Base-by-base conservation (phyloP, 2,797 vertebrate species). In the Balearica regulorum region DNA sequence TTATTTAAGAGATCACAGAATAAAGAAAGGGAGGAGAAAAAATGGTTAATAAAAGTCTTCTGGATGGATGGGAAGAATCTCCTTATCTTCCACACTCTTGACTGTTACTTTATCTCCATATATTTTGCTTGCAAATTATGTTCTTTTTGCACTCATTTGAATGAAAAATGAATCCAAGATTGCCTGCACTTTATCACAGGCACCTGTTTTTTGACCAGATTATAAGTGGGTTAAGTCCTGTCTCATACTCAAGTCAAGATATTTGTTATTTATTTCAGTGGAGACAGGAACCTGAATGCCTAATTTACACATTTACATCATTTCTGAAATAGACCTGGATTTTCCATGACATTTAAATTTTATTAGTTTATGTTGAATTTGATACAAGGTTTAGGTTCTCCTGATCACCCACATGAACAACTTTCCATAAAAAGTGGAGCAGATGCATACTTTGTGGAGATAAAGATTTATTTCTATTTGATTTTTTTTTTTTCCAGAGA, bases 271-370 rank as follows among this genome's bases (percentile, higher is more conserved):
- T 65, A 70, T 90, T 78, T 87, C 66, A 69, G 24, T 39, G 24
- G 15, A 75, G 6, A 24, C 75, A 75, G 41, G 41, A 57, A 6
- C 6, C 4, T 41, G 18, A 58, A 66, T 53, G 9, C 7, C 21
- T 86, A 48, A 83, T 46, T 82, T 65, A 54, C 31, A 60, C 0
- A 0, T 84, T 71, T 51, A 21, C 29, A 24, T 49, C 0, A 57
- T 39, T 87, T 84, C 64, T 72, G 39, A 83, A 84, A 79, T 16
- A 72, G 18, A 46, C 19, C 5, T 26, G 6, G 31, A 28, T 33
- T 89, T 93, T 91, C 51, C 25, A 41, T 24, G 0, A 21, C 13
- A 8, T 72, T 54, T 76, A n/a, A 2, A 24, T 72, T 79, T 84
- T 79, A 28, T 33, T 82, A 5, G 2, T 82, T 89, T 65, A 35